A percentile compares a stretch with the other conserved stretches of the same genome.
Evolutionary conservation across 2,888 invertebrate species (phyloP).

Genomic region (Synanthedon andrenaeformis): DNA sequence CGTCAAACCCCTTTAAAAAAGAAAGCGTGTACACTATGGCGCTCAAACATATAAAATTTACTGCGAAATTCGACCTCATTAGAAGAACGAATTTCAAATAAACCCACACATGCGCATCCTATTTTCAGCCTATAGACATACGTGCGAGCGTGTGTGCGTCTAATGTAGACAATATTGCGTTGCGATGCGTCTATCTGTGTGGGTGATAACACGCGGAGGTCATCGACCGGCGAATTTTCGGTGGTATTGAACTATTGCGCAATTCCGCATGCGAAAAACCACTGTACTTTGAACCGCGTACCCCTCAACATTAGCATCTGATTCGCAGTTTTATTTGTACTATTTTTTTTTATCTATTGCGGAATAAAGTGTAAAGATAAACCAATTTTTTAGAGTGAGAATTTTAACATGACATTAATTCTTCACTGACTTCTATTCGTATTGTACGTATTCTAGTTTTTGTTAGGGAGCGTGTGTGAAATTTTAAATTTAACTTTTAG

Average conservation of each 20-base stretch:
- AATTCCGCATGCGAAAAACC: conserved; percentile 10
- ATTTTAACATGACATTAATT: too few species aligned
- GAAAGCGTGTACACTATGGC: background rate
- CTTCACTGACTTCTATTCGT: too few species aligned
- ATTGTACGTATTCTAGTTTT: too few species aligned
- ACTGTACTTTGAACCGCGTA: background rate
- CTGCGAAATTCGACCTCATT: conserved; percentile 8
- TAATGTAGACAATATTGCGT: conserved; percentile 15
- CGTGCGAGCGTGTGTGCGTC: conserved; percentile 9
- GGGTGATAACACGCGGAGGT: conserved; percentile 12
- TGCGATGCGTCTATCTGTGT: conserved; percentile 15
- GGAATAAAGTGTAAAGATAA: too few species aligned
- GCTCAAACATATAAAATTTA: conserved; percentile 3
- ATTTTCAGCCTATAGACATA: conserved; percentile 12
- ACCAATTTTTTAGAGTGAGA: too few species aligned
- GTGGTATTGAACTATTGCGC: conserved; percentile 33
- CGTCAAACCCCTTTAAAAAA: too few species aligned
- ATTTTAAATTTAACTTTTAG: too few species aligned
- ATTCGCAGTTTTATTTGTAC: too few species aligned
- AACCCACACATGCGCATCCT: conserved; percentile 11
- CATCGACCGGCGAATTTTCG: conserved; percentile 34
- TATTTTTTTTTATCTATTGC: too few species aligned
- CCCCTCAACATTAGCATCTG: too few species aligned
- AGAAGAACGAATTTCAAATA: conserved; percentile 9
- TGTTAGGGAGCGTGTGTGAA: too few species aligned